Conservation (phyloP, 2,797 vertebrate genomes). For the Tragelaphus eurycerus region DNA sequence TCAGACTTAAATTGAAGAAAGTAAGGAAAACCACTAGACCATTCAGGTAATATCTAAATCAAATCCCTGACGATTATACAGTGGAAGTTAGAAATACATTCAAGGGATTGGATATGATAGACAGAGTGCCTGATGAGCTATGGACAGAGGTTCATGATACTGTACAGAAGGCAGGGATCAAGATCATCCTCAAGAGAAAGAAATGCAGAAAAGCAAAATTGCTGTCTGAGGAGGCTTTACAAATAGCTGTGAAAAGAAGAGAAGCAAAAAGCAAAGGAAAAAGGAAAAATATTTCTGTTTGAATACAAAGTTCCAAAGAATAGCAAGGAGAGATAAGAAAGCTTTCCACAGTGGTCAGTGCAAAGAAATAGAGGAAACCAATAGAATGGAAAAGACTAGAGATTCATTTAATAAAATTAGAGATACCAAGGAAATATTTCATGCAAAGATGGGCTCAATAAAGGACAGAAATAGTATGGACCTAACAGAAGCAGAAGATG, state of each 20-base stretch:
- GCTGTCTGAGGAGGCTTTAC: not conserved
- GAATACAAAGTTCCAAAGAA: not conserved
- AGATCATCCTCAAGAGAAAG: not conserved
- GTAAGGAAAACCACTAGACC: not conserved
- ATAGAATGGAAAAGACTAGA: not conserved
- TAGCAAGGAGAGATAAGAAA: not conserved
- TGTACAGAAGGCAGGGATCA: not conserved
- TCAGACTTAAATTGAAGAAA: not conserved
- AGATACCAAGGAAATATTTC: not conserved
- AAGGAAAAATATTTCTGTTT: not conserved
- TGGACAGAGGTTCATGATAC: not conserved
- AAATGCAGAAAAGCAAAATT: not conserved
- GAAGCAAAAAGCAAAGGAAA: not conserved
- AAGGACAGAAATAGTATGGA: not conserved
- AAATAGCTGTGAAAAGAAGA: not conserved
- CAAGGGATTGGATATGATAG: not conserved
- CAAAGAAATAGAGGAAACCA: not conserved
- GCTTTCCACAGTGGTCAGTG: not conserved
- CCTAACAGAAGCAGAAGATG: not conserved
- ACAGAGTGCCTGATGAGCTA: not conserved
- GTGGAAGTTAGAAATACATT: not conserved
- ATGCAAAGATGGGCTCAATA: not conserved
- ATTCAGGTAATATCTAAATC: not conserved
- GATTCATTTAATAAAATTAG: not conserved
- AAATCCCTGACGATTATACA: not conserved